Percentiles rank a stretch among this genome's conserved stretches.
These are phyloP conservation scores for Andrena hattorfiana DNA, from an alignment of 2,888 invertebrate species.

Conservation along the genomic window DNA sequence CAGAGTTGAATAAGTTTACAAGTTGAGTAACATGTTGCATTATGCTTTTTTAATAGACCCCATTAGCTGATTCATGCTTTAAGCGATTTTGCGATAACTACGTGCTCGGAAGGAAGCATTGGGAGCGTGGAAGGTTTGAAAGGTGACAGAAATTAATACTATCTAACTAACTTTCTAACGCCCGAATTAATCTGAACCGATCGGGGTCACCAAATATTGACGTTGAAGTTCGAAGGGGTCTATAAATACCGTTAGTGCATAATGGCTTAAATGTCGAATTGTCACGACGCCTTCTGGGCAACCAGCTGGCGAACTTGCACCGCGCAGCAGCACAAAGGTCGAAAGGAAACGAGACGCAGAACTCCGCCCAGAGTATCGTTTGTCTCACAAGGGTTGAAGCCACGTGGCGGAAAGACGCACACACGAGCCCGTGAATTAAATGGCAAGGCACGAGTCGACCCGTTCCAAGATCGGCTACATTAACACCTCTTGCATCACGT, in stretches of 20 bases:
- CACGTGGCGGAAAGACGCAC: constrained; percentile 75
- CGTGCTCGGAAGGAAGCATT: too few relatives aligned
- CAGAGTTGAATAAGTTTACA: too few relatives aligned
- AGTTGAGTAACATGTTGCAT: too few relatives aligned
- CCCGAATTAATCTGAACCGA: background rate
- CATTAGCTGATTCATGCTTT: too few relatives aligned
- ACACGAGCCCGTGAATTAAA: constrained; percentile 40
- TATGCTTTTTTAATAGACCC: too few relatives aligned
- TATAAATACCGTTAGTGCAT: constrained; percentile 27
- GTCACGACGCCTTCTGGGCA: constrained; percentile 72
- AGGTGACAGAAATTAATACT: too few relatives aligned
- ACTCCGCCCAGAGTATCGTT: constrained; percentile 82
- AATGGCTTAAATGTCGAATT: constrained; percentile 65
- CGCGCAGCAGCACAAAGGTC: constrained; percentile 73
- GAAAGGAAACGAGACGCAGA: constrained; percentile 76
- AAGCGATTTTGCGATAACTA: too few relatives aligned
- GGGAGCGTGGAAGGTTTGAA: too few relatives aligned
- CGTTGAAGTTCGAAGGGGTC: background rate
- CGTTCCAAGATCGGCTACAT: constrained; percentile 20
- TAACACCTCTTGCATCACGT: constrained; percentile 18
- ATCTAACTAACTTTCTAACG: background rate
- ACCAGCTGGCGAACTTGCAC: constrained; percentile 78
- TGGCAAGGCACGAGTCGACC: constrained; percentile 16
- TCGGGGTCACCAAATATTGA: background rate
- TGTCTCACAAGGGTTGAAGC: constrained; percentile 82